phyloP scores from a whole-genome alignment of 1,140 invertebrate species.

The Neuroterus valhalla region DNA sequence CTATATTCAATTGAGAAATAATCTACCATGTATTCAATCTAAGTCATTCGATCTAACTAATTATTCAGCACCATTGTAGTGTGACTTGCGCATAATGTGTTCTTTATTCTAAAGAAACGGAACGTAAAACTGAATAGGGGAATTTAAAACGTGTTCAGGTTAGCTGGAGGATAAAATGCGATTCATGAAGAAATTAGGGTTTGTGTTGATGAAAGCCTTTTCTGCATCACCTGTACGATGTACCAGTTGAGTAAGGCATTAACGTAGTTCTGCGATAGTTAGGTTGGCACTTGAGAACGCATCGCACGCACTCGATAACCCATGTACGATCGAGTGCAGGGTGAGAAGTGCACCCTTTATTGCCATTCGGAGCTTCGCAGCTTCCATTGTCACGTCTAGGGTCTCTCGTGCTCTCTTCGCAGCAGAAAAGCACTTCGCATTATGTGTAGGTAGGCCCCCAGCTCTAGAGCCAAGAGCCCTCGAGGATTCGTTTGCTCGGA shows the following conservation, averaged over 20 bases:
- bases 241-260: constrained; percentile 22
- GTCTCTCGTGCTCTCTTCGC: constrained; percentile 51
- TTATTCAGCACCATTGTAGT: constrained; percentile 1
- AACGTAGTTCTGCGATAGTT: neutral
- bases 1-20: no score
- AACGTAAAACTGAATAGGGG: constrained; percentile 17
- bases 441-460: constrained; percentile 61
- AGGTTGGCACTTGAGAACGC: constrained; percentile 46
- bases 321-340: constrained; percentile 42
- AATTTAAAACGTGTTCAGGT: constrained; percentile 9
- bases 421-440: constrained; percentile 60
- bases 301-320: constrained; percentile 52
- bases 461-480: constrained; percentile 63
- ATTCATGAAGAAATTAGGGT: constrained; percentile 5
- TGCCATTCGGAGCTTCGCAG: constrained; percentile 57
- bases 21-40: neutral
- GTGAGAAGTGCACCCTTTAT: constrained; percentile 57
- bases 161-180: constrained; percentile 6
- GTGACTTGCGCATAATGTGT: neutral
- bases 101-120: neutral
- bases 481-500: constrained; percentile 66
- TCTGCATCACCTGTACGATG: constrained; percentile 9
- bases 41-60: neutral
- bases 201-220: constrained; percentile 22
- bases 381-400: constrained; percentile 65